These are phyloP conservation scores for Pituophis catenifer DNA, from an alignment of 2,113 vertebrate genomes.

Conservation along the genomic window DNA sequence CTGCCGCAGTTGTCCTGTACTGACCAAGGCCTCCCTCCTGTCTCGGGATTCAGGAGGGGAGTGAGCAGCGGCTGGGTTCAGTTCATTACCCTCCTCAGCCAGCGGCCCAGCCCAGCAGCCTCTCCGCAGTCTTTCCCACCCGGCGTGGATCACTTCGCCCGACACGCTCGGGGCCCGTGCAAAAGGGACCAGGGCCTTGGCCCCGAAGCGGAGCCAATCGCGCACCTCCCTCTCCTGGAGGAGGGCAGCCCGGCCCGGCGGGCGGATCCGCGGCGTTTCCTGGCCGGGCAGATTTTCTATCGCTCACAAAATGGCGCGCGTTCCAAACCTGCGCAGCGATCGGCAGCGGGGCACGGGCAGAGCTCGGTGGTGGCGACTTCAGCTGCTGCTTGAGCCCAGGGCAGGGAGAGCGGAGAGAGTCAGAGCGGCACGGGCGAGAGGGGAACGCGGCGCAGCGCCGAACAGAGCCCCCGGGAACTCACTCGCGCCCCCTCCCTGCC, in stretches of 20 bases:
- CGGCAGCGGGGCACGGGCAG: slow-evolving; percentile 78
- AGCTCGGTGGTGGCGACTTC: slow-evolving; percentile 3
- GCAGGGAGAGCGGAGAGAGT: slow-evolving; percentile 47
- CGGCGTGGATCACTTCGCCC: slow-evolving; percentile 33
- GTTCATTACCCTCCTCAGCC: slow-evolving; percentile 54
- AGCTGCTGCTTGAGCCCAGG: slow-evolving; percentile 54
- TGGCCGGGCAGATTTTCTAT: slow-evolving; percentile 76
- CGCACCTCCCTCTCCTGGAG: slow-evolving; percentile 42
- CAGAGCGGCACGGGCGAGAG: background rate
- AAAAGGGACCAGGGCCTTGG: slow-evolving; percentile 23
- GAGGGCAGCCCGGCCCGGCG: slow-evolving; percentile 48
- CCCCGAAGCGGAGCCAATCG: slow-evolving; percentile 36
- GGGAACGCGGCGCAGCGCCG: slow-evolving; percentile 31
- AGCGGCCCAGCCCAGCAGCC: slow-evolving; percentile 54
- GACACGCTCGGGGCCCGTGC: slow-evolving; percentile 40
- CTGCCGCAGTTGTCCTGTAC: slow-evolving; percentile 9
- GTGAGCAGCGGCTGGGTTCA: slow-evolving; percentile 43
- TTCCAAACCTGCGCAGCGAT: slow-evolving; percentile 94
- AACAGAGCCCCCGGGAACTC: slow-evolving; percentile 59
- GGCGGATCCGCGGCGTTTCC: slow-evolving; percentile 58
- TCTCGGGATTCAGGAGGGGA: slow-evolving; percentile 39
- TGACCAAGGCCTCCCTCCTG: slow-evolving; percentile 50
- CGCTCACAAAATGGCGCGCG: slow-evolving; percentile 98
- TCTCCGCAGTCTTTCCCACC: slow-evolving; percentile 42
- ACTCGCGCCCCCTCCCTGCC: slow-evolving; percentile 43